Percentiles rank a stretch among this genome's conserved stretches.
These are phyloP conservation scores for Leptogaster cylindrica DNA, from an alignment of 2,888 invertebrate species.

Conservation along the genomic window DNA sequence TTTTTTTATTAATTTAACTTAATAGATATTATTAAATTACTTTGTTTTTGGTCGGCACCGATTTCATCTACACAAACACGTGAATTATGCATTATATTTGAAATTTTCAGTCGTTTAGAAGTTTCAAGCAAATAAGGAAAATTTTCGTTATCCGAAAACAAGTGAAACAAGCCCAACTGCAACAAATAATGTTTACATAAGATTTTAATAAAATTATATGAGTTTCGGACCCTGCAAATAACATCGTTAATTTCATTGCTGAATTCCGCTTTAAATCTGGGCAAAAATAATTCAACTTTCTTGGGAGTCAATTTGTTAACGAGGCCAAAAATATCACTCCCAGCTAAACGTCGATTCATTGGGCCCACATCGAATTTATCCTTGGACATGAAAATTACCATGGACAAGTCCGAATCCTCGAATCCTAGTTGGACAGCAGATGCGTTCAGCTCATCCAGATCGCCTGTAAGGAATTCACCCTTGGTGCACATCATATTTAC, in stretches of 20 bases:
- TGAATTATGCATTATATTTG: conserved; percentile 19
- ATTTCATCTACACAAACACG: neutral
- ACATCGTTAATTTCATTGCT: neutral
- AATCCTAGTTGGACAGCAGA: conserved; percentile 71
- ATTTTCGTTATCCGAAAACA: neutral
- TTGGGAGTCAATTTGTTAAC: neutral
- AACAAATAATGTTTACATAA: neutral
- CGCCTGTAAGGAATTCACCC: neutral
- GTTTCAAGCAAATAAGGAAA: neutral
- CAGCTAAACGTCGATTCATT: neutral
- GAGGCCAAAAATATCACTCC: neutral
- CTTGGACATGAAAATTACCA: conserved; percentile 74
- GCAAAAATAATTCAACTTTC: neutral
- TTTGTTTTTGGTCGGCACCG: neutral
- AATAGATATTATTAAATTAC: neutral
- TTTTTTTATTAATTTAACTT: neutral
- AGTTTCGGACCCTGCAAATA: neutral
- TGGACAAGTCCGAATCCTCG: conserved; percentile 69
- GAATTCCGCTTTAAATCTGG: conserved; percentile 16
- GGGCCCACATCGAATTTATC: neutral
- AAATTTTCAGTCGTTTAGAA: neutral
- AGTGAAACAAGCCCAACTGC: neutral
- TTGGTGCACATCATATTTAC: conserved; percentile 26
- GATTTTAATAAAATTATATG: neutral
- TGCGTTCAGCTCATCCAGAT: neutral